phyloP scores from a whole-genome alignment of 2,888 invertebrate genomes.

The Sipha maydis region DNA sequence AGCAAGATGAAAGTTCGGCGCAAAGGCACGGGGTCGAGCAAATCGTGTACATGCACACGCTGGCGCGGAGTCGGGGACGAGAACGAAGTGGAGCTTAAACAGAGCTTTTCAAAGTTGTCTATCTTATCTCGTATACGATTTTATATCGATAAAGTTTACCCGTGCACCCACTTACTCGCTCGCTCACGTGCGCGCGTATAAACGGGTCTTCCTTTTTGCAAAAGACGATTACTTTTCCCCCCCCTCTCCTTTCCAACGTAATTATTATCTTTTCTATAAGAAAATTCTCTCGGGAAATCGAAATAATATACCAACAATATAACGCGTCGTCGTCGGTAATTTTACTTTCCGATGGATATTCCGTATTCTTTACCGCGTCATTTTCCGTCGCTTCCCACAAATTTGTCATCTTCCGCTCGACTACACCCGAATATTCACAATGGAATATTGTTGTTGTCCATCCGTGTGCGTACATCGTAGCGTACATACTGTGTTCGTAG shows the following conservation, averaged over 20 bases:
- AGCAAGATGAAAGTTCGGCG: conserved; percentile 15
- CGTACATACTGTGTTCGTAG: neutral
- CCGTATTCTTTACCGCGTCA: neutral
- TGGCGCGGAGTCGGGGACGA: neutral
- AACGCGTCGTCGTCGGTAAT: neutral
- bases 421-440: conserved; percentile 35
- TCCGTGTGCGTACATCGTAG: neutral
- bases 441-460: neutral
- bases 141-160: conserved; percentile 45
- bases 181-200: neutral
- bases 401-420: conserved; percentile 35
- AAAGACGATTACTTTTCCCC: neutral
- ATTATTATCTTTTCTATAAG: conserved; percentile 33
- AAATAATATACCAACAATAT: neutral
- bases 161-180: neutral
- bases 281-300: conserved; percentile 3
- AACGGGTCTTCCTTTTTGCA: neutral
- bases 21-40: neutral
- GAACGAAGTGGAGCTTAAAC: neutral
- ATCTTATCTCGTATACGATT: neutral
- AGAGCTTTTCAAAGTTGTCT: conserved; percentile 36
- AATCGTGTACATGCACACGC: neutral
- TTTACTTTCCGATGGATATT: conserved; percentile 26
- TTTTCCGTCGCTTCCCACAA: conserved; percentile 11
- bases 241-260: neutral